Evolutionary conservation across 2,113 vertebrate species (phyloP), one percentile per base, ranked within the genome.

Genomic region (Misgurnus anguillicaudatus): DNA sequence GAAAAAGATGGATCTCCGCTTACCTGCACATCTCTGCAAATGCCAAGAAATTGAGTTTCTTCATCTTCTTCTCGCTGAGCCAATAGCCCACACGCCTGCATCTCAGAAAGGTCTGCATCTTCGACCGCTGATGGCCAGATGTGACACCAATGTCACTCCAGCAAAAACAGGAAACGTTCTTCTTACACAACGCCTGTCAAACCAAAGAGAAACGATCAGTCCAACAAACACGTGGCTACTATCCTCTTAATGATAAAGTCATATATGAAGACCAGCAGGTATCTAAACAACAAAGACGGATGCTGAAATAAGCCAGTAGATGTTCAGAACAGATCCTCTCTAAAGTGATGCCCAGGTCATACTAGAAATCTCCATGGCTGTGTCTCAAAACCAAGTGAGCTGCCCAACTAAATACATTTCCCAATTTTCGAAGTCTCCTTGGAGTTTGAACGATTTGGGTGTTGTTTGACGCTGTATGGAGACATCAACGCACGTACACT

Each of bases 21-120:
- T 88, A 97, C 97, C 96, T 97, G 95, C 97, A 98, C 88, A 98
- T 87, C 82, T 98, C 97, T 8, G 96, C 96, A 87, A 98, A 98
- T 87, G 95, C 96, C 92, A 97, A 94, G 77, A 98, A 98, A 92
- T 98, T 98, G 79, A 98, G 94, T 86, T 98, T 98, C 92, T 96
- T 98, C 90, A 96, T 95, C 87, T 98, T 98, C 93, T 98, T 98
- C 87, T 98, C 97, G 83, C 96, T 98, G 91, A 98, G 94, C 97
- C 97, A 98, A 90, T 98, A 98, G 79, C 96, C 97, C 80, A 98
- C 96, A 83, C 96, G 88, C 86, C 96, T 95, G 86, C 97, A 96
- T 87, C 94, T 95, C 84, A 98, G 89, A 84, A 98, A 98, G 79
- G 97, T 98, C 95, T 98, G 96, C 96, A 98, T 98, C 88, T 92